Percentiles rank a stretch among this genome's conserved stretches.
phyloP scores from a whole-genome alignment of 2,113 vertebrate genomes.

The Corynorhinus townsendii region DNA sequence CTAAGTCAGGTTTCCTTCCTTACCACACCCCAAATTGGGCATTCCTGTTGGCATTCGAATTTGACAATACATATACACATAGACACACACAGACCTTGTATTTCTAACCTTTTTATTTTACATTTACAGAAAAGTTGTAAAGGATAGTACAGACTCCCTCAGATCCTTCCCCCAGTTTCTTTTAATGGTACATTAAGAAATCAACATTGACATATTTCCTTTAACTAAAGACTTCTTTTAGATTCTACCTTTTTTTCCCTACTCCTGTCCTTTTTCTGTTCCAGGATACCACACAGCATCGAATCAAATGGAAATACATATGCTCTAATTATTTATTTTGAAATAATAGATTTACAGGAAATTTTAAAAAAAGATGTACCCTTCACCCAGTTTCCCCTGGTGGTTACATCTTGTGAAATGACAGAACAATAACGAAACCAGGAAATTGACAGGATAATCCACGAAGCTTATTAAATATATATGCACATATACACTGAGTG shows the following conservation, averaged over 20 bases:
- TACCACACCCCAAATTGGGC: neutral
- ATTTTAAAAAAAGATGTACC: neutral
- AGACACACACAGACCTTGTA: neutral
- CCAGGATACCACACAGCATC: neutral
- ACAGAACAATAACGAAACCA: neutral
- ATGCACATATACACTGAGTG: too few relatives aligned
- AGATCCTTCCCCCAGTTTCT: neutral
- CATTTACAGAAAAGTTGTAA: neutral
- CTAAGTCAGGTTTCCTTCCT: neutral
- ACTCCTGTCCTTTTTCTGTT: neutral
- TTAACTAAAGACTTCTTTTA: neutral
- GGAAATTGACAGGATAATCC: neutral
- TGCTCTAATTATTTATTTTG: neutral
- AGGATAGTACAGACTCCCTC: neutral
- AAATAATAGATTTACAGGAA: neutral
- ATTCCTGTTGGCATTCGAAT: neutral
- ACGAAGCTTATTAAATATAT: neutral
- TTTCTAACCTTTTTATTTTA: neutral
- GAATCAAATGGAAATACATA: neutral
- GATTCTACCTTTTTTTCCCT: neutral
- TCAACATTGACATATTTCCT: neutral
- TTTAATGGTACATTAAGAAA: neutral
- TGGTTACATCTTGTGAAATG: neutral
- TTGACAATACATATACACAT: neutral
- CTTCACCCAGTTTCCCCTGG: neutral